These are phyloP conservation scores for Zootoca vivipara DNA, from an alignment of 2,113 vertebrate genomes.

Conservation along the genomic window DNA sequence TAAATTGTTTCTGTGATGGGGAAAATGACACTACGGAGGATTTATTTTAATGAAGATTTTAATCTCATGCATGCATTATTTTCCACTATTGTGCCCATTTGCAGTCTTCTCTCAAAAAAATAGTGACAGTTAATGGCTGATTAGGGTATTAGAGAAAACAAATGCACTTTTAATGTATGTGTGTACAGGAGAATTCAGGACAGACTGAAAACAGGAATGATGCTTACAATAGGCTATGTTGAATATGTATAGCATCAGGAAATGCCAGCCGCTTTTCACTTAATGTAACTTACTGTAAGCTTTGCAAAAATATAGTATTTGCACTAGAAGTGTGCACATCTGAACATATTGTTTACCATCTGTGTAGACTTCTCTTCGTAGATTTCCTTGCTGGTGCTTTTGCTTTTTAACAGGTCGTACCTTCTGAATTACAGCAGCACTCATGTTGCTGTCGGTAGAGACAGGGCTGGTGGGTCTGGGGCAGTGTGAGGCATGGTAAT, in stretches of 20 bases:
- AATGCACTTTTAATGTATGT: conserved; percentile 58
- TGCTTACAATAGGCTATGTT: conserved; percentile 49
- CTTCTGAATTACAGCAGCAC: conserved; percentile 91
- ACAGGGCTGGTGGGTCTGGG: conserved; percentile 93
- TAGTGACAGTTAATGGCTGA: conserved; percentile 58
- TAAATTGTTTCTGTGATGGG: conserved; percentile 16
- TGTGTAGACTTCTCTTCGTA: conserved; percentile 90
- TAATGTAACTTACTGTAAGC: conserved; percentile 26
- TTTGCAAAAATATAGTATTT: conserved; percentile 38
- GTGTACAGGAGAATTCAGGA: conserved; percentile 44
- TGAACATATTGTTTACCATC: conserved; percentile 82
- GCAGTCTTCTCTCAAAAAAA: conserved; percentile 61
- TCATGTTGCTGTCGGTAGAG: conserved; percentile 97
- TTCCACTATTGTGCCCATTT: conserved; percentile 49
- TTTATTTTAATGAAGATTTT: conserved; percentile 45
- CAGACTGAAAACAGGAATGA: conserved; percentile 54
- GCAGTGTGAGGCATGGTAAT: conserved; percentile 87
- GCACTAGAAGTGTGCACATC: neutral
- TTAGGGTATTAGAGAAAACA: conserved; percentile 62
- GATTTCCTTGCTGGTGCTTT: conserved; percentile 90
- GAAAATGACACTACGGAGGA: conserved; percentile 23
- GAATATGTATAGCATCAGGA: conserved; percentile 50
- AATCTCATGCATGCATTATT: conserved; percentile 45
- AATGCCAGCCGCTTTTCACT: conserved; percentile 52
- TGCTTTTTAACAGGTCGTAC: conserved; percentile 92